These are phyloP conservation scores for Chamaea fasciata DNA, from an alignment of 2,113 vertebrate species.

Conservation along the genomic window DNA sequence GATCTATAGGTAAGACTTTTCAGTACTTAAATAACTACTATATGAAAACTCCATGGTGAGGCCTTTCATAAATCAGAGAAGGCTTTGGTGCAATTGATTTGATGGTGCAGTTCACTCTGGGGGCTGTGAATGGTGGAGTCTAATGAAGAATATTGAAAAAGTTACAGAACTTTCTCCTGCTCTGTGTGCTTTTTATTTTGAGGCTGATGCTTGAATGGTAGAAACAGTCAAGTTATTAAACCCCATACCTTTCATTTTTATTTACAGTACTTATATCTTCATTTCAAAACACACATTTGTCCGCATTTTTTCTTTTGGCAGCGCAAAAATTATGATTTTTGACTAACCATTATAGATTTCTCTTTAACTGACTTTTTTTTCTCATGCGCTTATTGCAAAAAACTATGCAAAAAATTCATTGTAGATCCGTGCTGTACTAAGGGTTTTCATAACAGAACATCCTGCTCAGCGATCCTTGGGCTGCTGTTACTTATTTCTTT, in stretches of 20 bases:
- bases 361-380: neutral
- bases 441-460: neutral
- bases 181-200: conserved; percentile 29
- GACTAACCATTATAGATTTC: neutral
- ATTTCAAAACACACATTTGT: neutral
- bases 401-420: neutral
- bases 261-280: neutral
- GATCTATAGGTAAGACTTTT: conserved; percentile 70
- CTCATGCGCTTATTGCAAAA: neutral
- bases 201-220: neutral
- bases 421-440: neutral
- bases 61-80: conserved; percentile 62
- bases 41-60: conserved; percentile 64
- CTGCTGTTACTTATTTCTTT: neutral
- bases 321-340: neutral
- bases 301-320: neutral
- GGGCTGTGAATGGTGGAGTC: conserved; percentile 32
- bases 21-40: conserved; percentile 64
- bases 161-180: conserved; percentile 43
- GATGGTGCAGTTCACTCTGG: conserved; percentile 64
- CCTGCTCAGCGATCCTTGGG: neutral
- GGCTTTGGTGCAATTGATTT: conserved; percentile 67
- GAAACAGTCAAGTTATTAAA: neutral
- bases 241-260: neutral
- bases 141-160: conserved; percentile 70